A percentile compares a stretch with the other conserved stretches of the same genome.
phyloP scores from a whole-genome alignment of 2,113 vertebrate genomes.

The Fregata magnificens region DNA sequence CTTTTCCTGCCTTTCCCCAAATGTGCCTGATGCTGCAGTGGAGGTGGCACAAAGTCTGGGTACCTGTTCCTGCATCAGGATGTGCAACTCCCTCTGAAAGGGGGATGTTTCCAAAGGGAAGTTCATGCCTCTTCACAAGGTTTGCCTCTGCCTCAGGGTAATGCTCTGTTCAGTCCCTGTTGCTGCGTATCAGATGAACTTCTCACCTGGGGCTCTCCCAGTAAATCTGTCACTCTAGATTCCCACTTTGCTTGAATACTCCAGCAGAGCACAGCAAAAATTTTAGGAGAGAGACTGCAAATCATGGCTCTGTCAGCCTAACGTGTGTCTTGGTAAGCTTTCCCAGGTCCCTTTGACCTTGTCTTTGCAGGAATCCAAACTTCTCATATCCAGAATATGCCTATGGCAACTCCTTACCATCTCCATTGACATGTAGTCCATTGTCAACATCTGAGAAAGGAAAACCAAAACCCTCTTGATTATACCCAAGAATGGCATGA shows the following conservation, averaged over 20 bases:
- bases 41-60: background rate
- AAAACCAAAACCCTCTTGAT: background rate
- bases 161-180: background rate
- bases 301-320: background rate
- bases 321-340: background rate
- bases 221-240: background rate
- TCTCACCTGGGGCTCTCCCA: background rate
- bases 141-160: background rate
- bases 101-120: background rate
- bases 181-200: background rate
- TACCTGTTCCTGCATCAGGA: too few relatives aligned
- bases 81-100: background rate
- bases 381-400: background rate
- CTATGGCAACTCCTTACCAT: background rate
- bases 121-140: background rate
- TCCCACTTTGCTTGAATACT: background rate
- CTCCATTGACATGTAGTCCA: background rate
- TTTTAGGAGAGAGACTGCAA: background rate
- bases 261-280: background rate
- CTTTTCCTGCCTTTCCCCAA: background rate
- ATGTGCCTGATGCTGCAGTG: background rate
- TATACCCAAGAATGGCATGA: rapidly evolving
- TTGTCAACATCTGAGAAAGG: background rate
- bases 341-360: background rate
- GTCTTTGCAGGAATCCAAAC: background rate